Percentiles rank a stretch among this genome's conserved stretches.
Conservation (phyloP, 1,140 invertebrate species). For the Ceratitis capitata region DNA sequence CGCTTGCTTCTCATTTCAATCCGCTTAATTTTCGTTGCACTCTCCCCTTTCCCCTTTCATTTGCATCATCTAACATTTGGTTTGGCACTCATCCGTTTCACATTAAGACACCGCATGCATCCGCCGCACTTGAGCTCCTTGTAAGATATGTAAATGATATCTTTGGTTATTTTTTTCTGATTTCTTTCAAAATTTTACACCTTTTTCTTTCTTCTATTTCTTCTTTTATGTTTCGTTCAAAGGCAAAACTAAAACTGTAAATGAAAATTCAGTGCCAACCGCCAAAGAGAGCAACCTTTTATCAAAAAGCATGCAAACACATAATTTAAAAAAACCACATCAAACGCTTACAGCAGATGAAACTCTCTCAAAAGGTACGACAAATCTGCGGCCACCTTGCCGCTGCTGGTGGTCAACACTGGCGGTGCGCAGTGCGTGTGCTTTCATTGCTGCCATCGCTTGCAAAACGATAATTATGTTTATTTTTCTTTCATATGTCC, state of each 20-base stretch:
- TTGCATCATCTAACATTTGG: background rate
- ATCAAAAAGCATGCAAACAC: conserved; percentile 5
- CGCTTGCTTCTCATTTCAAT: too few species aligned
- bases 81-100: background rate
- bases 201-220: conserved; percentile 34
- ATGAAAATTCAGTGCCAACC: background rate
- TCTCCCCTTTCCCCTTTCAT: too few species aligned
- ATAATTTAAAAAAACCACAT: background rate
- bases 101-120: background rate
- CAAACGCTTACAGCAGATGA: conserved; percentile 4
- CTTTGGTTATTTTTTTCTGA: background rate
- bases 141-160: background rate
- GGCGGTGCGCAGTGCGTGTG: background rate
- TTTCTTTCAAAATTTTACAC: conserved; percentile 17
- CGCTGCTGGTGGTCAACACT: background rate
- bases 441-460: background rate
- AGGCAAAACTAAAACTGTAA: conserved; percentile 32
- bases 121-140: background rate
- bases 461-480: conserved; percentile 23
- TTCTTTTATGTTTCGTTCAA: background rate
- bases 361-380: conserved; percentile 16
- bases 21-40: too few species aligned
- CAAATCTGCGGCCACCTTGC: background rate
- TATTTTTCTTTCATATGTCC: conserved; percentile 19
- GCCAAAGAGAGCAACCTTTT: background rate